Conservation (phyloP, 2,888 invertebrate species). For the Catocala nupta region DNA sequence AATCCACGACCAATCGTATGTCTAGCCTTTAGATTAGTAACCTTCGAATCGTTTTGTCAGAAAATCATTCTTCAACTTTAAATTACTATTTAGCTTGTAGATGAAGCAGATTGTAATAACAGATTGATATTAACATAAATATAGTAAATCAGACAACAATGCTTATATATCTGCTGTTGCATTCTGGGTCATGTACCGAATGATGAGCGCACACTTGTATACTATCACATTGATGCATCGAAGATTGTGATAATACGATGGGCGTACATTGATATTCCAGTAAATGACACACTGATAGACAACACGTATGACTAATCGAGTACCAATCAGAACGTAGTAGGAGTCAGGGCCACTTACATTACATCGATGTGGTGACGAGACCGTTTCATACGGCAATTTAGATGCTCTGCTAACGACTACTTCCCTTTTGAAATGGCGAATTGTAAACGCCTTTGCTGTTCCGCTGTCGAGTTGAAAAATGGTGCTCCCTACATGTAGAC, state of each 20-base stretch:
- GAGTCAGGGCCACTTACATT: conserved; percentile 63
- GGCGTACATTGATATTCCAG: conserved; percentile 40
- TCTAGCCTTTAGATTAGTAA: too few relatives aligned
- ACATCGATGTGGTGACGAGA: conserved; percentile 60
- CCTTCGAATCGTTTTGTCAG: too few relatives aligned
- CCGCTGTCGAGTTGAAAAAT: conserved; percentile 30
- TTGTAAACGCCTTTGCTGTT: conserved; percentile 49
- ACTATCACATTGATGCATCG: conserved; percentile 21
- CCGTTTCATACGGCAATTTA: conserved; percentile 67
- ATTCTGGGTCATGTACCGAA: neutral
- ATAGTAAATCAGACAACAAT: too few relatives aligned
- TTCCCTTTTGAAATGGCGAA: conserved; percentile 69
- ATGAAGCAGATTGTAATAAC: too few relatives aligned
- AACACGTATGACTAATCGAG: conserved; percentile 62
- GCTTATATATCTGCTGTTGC: too few relatives aligned
- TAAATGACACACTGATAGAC: conserved; percentile 54
- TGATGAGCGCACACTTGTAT: conserved; percentile 7
- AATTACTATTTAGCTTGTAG: too few relatives aligned
- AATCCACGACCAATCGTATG: too few relatives aligned
- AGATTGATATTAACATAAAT: too few relatives aligned
- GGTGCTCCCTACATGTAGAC: neutral
- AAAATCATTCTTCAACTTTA: too few relatives aligned
- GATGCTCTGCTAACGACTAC: conserved; percentile 67
- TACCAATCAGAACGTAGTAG: conserved; percentile 59
- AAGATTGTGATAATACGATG: conserved; percentile 33